phyloP scores from a whole-genome alignment of 2,888 invertebrate genomes.

The Drosophila pegasa region DNA sequence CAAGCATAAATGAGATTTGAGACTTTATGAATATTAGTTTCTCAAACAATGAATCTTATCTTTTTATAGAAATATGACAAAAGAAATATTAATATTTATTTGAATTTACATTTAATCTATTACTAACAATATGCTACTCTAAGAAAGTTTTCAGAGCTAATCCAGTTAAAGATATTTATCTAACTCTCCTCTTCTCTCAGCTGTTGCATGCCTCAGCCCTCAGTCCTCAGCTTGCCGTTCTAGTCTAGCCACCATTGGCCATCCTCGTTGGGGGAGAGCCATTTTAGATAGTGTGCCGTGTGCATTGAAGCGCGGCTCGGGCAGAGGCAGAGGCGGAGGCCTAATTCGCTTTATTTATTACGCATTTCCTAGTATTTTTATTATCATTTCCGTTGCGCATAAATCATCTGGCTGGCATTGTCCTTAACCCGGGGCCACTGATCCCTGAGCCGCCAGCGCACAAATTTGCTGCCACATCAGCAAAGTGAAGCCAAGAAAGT shows the following conservation, averaged over 20 bases:
- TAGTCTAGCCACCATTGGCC: not conserved
- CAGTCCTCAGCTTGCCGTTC: not conserved
- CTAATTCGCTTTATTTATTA: slow-evolving; percentile 77
- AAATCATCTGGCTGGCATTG: slow-evolving; percentile 70
- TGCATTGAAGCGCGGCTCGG: slow-evolving; percentile 57
- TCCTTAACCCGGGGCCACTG: slow-evolving; percentile 29
- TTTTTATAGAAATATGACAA: too few relatives aligned
- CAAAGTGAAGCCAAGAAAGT: slow-evolving; percentile 54
- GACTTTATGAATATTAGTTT: too few relatives aligned
- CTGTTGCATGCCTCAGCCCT: slow-evolving; percentile 37
- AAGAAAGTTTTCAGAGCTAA: not conserved
- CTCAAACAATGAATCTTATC: too few relatives aligned
- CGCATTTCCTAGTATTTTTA: slow-evolving; percentile 78
- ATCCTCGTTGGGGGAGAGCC: slow-evolving; percentile 12
- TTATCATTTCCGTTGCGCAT: slow-evolving; percentile 77
- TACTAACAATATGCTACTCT: too few relatives aligned
- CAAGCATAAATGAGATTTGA: not conserved
- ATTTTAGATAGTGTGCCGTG: slow-evolving; percentile 21
- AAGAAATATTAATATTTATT: too few relatives aligned
- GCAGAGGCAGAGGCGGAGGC: slow-evolving; percentile 45
- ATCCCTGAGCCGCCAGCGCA: slow-evolving; percentile 43
- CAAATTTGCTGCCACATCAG: slow-evolving; percentile 64
- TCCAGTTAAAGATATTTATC: not conserved
- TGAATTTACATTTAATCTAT: too few relatives aligned
- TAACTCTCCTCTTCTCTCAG: slow-evolving; percentile 5